A percentile compares a stretch with the other conserved stretches of the same genome.
phyloP scores from a whole-genome alignment of 2,888 invertebrate genomes.

The Ornithoptera priamus region DNA sequence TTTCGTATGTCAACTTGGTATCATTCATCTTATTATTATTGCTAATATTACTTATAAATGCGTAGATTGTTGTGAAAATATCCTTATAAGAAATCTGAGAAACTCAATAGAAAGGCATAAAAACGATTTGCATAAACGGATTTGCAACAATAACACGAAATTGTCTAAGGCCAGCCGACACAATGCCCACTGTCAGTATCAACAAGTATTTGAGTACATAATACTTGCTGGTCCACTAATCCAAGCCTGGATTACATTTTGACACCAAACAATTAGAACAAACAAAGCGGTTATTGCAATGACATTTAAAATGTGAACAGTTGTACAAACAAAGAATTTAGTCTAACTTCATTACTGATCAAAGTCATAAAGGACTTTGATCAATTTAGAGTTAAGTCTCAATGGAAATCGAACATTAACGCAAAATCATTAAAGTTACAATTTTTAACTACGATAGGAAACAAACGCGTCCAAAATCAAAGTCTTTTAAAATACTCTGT shows the following conservation, averaged over 20 bases:
- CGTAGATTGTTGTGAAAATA: slow-evolving; percentile 11
- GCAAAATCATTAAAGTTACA: too few relatives aligned
- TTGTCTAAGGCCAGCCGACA: slow-evolving; percentile 26
- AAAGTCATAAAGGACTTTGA: too few relatives aligned
- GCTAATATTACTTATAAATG: neutral
- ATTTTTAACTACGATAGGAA: too few relatives aligned
- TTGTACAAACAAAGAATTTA: neutral
- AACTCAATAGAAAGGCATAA: slow-evolving; percentile 19
- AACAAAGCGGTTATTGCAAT: slow-evolving; percentile 16
- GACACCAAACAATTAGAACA: slow-evolving; percentile 17
- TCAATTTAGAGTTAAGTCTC: too few relatives aligned
- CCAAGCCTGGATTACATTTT: slow-evolving; percentile 13
- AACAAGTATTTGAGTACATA: slow-evolving; percentile 20
- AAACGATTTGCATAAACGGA: slow-evolving; percentile 25
- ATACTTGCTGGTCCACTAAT: slow-evolving; percentile 17
- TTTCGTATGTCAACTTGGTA: too few relatives aligned
- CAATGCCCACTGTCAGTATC: slow-evolving; percentile 24
- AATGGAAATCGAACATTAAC: too few relatives aligned
- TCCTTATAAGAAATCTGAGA: slow-evolving; percentile 17
- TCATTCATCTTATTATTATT: neutral
- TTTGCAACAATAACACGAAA: slow-evolving; percentile 28
- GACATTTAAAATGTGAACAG: slow-evolving; percentile 7
- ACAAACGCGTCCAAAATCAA: too few relatives aligned
- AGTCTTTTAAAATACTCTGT: too few relatives aligned
- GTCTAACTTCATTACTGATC: too few relatives aligned